A percentile compares a stretch with the other conserved stretches of the same genome.
These are phyloP conservation scores for Myotis daubentonii DNA, from an alignment of 2,797 vertebrate genomes.

Conservation along the genomic window DNA sequence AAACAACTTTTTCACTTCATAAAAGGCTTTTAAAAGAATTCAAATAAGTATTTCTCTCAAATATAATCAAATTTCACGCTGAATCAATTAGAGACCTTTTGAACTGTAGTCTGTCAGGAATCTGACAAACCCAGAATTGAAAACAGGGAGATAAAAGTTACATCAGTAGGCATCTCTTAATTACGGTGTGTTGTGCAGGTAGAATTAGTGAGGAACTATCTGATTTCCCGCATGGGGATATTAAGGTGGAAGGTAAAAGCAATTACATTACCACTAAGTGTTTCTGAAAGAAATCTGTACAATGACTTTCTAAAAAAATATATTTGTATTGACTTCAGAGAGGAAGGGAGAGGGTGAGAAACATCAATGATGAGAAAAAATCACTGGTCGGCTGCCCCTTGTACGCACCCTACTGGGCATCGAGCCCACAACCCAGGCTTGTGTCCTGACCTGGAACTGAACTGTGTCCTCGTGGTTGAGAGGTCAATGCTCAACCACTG, in stretches of 20 bases:
- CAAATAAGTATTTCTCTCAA: slow-evolving; percentile 42
- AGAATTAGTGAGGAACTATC: slow-evolving; percentile 2
- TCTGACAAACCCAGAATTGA: slow-evolving; percentile 37
- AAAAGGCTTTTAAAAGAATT: slow-evolving; percentile 47
- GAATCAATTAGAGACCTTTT: slow-evolving; percentile 51
- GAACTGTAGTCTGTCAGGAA: slow-evolving; percentile 60
- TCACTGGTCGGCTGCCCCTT: too few species aligned
- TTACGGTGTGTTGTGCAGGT: neutral
- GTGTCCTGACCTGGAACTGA: too few species aligned
- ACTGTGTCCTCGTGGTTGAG: too few species aligned
- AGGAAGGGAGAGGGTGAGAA: too few species aligned
- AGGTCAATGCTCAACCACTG: too few species aligned
- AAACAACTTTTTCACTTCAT: slow-evolving; percentile 36
- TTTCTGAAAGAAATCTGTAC: slow-evolving; percentile 24
- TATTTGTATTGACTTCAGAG: too few species aligned
- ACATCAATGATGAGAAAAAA: too few species aligned
- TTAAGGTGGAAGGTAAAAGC: slow-evolving; percentile 32
- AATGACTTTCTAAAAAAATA: neutral
- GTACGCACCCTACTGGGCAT: too few species aligned
- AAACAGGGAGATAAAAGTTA: slow-evolving; percentile 69
- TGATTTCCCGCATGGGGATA: slow-evolving; percentile 50
- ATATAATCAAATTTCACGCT: slow-evolving; percentile 60
- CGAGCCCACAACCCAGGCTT: too few species aligned
- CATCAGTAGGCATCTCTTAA: slow-evolving; percentile 63
- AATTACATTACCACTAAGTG: neutral